Evolutionary conservation across 2,888 invertebrate species (phyloP).

Genomic region (Napeogenes sylphis): DNA sequence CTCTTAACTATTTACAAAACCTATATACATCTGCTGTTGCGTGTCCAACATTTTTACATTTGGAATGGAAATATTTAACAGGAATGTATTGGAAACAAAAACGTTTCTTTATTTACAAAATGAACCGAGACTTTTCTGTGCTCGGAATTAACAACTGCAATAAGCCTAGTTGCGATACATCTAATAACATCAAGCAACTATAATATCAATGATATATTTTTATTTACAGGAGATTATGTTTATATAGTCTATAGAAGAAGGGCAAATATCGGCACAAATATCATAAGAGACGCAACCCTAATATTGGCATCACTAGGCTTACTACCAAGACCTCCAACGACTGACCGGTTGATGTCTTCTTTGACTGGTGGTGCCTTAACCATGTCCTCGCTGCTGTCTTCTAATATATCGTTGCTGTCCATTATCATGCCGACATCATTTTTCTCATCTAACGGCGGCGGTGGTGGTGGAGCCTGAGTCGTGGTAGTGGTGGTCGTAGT

Average conservation of each 20-base stretch:
- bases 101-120: conserved; percentile 58
- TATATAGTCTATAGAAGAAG: conserved; percentile 53
- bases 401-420: conserved; percentile 53
- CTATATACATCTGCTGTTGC: conserved; percentile 72
- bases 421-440: conserved; percentile 59
- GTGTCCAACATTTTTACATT: conserved; percentile 59
- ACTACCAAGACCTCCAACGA: conserved; percentile 62
- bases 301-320: conserved; percentile 44
- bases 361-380: conserved; percentile 49
- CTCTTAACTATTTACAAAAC: conserved; percentile 69
- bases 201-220: conserved; percentile 51
- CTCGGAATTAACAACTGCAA: conserved; percentile 56
- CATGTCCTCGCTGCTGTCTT: conserved; percentile 54
- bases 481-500: conserved; percentile 80
- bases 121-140: conserved; percentile 39
- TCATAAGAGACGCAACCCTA: conserved; percentile 42
- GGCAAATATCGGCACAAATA: conserved; percentile 54
- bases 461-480: conserved; percentile 70
- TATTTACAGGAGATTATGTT: conserved; percentile 57
- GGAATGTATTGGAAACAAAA: conserved; percentile 68
- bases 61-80: conserved; percentile 70
- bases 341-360: conserved; percentile 59
- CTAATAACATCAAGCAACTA: conserved; percentile 57
- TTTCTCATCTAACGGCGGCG: conserved; percentile 71
- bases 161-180: conserved; percentile 58